A percentile compares a stretch with the other conserved stretches of the same genome.
Conservation (phyloP, 2,888 invertebrate species). For the Oxycera nigricornis region DNA sequence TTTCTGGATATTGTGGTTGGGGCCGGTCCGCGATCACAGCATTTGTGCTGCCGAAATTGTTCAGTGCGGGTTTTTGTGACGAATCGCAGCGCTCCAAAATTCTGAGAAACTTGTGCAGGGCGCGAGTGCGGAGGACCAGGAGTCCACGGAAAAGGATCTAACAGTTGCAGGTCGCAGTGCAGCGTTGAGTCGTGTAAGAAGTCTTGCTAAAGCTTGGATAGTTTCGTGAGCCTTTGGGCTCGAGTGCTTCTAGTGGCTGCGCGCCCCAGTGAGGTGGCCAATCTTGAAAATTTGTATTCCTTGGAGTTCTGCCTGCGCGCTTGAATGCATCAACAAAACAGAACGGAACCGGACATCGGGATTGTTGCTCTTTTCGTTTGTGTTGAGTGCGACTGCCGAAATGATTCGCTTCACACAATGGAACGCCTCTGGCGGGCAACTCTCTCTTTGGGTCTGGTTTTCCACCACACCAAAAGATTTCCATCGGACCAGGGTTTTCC, state of each 20-base stretch:
- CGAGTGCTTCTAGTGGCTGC: background rate
- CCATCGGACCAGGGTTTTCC: background rate
- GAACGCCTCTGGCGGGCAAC: background rate
- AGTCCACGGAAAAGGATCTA: background rate
- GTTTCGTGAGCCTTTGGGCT: no score
- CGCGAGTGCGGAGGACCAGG: no score
- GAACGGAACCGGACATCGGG: conserved; percentile 40
- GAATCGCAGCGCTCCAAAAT: background rate
- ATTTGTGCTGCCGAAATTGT: no score
- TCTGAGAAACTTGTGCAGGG: no score
- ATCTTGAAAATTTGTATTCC: background rate
- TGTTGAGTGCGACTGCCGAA: background rate
- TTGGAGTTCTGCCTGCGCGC: conserved; percentile 18
- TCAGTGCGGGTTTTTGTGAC: no score
- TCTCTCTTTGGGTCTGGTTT: conserved; percentile 8
- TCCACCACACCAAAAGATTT: conserved; percentile 21
- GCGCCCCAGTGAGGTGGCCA: background rate
- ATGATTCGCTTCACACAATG: background rate
- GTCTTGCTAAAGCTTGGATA: background rate
- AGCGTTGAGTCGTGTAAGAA: background rate
- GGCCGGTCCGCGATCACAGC: background rate
- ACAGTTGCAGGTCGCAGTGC: background rate
- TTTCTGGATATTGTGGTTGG: background rate
- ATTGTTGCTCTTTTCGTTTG: conserved; percentile 35
- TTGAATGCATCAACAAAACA: conserved; percentile 37